These are phyloP conservation scores for Alviniconcha marisindica DNA, from an alignment of 1,140 invertebrate genomes.

Conservation along the genomic window DNA sequence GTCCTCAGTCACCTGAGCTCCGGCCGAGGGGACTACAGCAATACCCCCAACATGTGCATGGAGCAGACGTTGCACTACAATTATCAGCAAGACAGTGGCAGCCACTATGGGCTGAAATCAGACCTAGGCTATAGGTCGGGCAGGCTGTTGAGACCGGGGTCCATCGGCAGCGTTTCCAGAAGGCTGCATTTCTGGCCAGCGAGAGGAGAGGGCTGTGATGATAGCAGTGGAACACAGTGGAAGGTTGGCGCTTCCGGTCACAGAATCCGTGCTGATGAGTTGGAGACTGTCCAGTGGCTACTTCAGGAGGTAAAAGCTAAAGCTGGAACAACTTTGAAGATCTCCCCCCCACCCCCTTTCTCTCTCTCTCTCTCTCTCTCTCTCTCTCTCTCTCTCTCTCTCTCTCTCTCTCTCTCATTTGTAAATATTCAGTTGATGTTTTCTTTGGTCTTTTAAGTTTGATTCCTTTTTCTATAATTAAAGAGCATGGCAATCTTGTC, in stretches of 20 bases:
- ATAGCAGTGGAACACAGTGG: not conserved
- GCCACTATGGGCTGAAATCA: not conserved
- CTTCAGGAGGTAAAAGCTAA: constrained; percentile 23
- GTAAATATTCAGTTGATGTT: too few relatives aligned
- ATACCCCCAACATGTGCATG: not conserved
- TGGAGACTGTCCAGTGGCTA: constrained; percentile 18
- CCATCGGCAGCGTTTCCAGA: not conserved
- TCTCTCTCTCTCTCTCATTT: too few relatives aligned
- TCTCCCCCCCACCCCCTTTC: not conserved
- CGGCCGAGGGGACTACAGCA: constrained; percentile 7
- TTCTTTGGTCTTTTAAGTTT: too few relatives aligned
- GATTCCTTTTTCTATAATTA: not conserved
- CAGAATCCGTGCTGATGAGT: not conserved
- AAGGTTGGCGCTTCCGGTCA: not conserved
- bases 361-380: not conserved
- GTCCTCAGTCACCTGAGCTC: not conserved
- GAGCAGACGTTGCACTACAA: too few relatives aligned
- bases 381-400: too few relatives aligned
- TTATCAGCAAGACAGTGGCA: not conserved
- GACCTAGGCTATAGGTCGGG: not conserved
- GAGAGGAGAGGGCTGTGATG: not conserved
- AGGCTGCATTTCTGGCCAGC: not conserved
- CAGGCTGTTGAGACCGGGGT: too few relatives aligned
- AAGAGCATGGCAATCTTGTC: not conserved
- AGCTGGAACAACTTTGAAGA: too few relatives aligned